A percentile compares a stretch with the other conserved stretches of the same genome.
Evolutionary conservation across 2,888 invertebrate genomes (phyloP).

Genomic region (Mesoligia furuncula): DNA sequence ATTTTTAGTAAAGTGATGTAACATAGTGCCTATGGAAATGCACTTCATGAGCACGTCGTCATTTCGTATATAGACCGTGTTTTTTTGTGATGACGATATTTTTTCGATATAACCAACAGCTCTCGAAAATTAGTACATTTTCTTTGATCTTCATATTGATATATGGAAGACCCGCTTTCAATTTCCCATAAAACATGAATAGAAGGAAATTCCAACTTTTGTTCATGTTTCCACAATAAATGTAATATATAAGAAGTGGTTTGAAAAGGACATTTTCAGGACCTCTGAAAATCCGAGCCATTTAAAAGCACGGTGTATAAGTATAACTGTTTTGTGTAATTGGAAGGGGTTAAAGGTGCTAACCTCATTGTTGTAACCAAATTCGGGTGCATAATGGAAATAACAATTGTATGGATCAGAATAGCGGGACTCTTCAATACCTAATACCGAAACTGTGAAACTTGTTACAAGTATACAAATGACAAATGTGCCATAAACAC

Average conservation of each 20-base stretch:
- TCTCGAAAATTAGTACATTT: neutral
- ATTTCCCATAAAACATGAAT: neutral
- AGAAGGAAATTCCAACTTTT: neutral
- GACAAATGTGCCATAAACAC: slow-evolving; percentile 48
- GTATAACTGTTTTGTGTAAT: slow-evolving; percentile 13
- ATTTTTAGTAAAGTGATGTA: slow-evolving; percentile 15
- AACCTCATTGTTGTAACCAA: slow-evolving; percentile 1
- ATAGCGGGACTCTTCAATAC: neutral
- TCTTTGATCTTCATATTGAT: neutral
- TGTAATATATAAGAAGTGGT: neutral
- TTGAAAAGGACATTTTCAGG: neutral
- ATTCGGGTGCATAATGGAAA: slow-evolving; percentile 16
- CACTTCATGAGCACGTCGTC: slow-evolving; percentile 16
- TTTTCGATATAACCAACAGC: neutral
- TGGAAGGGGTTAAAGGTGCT: neutral
- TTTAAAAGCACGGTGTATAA: slow-evolving; percentile 6
- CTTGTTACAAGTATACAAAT: slow-evolving; percentile 18
- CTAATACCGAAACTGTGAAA: slow-evolving; percentile 1
- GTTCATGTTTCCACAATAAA: neutral
- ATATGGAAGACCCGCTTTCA: neutral
- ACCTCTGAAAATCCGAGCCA: neutral
- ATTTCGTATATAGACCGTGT: neutral
- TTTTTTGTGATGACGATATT: neutral
- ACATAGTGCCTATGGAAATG: slow-evolving; percentile 17
- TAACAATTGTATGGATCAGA: neutral